phyloP scores from a whole-genome alignment of 1,140 invertebrate genomes.

The Agrypnia vestita region DNA sequence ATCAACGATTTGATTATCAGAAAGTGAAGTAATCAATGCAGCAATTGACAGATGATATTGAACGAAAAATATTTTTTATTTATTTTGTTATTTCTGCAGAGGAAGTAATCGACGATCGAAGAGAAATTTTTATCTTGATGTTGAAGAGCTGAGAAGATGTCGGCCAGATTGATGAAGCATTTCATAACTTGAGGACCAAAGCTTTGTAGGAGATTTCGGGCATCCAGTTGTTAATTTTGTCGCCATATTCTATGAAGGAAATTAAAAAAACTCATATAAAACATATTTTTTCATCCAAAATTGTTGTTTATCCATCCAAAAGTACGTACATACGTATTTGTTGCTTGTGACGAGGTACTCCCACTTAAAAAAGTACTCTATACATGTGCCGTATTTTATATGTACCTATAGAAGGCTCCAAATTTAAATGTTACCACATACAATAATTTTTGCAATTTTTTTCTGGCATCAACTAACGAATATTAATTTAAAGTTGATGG shows the following conservation, averaged over 20 bases:
- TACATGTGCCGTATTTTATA: too few relatives aligned
- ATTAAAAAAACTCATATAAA: neutral
- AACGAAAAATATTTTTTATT: neutral
- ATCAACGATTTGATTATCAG: slow-evolving; percentile 6
- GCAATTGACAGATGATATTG: neutral
- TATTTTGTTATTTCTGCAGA: neutral
- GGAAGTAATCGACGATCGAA: neutral
- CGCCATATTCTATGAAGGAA: slow-evolving; percentile 24
- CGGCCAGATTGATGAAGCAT: neutral
- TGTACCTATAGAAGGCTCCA: too few relatives aligned
- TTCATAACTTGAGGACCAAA: neutral
- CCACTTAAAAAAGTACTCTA: too few relatives aligned
- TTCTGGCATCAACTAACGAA: too few relatives aligned
- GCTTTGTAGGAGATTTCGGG: neutral
- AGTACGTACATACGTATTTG: too few relatives aligned
- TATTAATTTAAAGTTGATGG: too few relatives aligned
- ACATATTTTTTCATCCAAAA: neutral
- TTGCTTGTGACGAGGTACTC: too few relatives aligned
- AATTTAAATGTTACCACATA: too few relatives aligned
- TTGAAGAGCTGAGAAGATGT: neutral
- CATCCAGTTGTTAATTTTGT: slow-evolving; percentile 1
- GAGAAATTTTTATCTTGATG: slow-evolving; percentile 6
- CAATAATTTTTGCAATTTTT: too few relatives aligned
- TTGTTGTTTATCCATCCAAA: slow-evolving; percentile 7
- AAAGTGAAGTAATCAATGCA: too few relatives aligned